Base-by-base conservation (phyloP, 2,888 invertebrate genomes). In the Pseudolycoriella hygida region DNA sequence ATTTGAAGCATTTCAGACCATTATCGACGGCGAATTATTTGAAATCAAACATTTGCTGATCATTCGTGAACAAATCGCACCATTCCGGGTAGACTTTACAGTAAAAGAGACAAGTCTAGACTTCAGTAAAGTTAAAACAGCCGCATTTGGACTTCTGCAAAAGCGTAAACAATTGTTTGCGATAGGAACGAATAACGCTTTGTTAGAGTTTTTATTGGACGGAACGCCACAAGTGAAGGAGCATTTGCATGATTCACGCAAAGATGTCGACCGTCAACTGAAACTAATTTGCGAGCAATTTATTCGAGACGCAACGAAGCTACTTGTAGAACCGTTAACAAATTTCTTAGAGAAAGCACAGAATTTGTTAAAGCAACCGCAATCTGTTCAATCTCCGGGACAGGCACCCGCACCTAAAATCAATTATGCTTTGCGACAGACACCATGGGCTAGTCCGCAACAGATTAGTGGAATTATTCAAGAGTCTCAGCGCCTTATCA, bases 31-130 rank as follows among this genome's bases (percentile, higher is more conserved):
- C 0, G 81, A 88, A 58, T 69, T 98, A n/a, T 98, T 98, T 64
- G 83, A 96, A 67, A 90, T 98, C 39, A 98, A 98, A 61, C 98
- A 99, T 67, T 68, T 99, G 47, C 69, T 99, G 3, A 98, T 99
- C 47, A 69, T 99, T 2, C 68, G 98, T 17, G 98, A 98, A 60
- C 98, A 98, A 64, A 97, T 97, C 20, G 92, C 96, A 0, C 97
- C 98, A 0, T 98, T 97, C 60, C 92, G 96, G 63, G 89, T 90
- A 0, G 96, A 92, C 58, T 89, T 89, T 54, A 80, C 90, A 0
- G 76, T 93, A 0, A 89, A 87, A 57, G 97, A 98, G 62, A 90
- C 92, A 5, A 78, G 83, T 15, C 64, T 98, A 50, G 97, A 97
- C 65, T 94, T 96, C 55, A 88, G 87, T 52, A 88, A 88, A 61